Evolutionary conservation across 2,113 vertebrate genomes (phyloP).

Genomic region (Morone chrysops): DNA sequence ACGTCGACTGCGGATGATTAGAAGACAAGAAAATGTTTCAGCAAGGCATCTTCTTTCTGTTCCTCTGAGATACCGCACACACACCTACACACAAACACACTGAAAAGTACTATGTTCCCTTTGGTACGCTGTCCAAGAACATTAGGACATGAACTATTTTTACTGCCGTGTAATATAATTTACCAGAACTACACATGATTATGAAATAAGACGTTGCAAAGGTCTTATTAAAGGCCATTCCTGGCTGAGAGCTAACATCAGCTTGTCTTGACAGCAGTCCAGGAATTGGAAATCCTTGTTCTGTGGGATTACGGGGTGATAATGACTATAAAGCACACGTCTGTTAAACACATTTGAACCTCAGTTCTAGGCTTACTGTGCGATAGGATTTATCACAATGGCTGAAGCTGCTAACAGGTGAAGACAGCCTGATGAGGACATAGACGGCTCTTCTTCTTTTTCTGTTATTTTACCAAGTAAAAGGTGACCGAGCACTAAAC

Average conservation of each 20-base stretch:
- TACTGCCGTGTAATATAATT: slow-evolving; percentile 11
- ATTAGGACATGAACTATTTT: slow-evolving; percentile 21
- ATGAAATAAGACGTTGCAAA: slow-evolving; percentile 32
- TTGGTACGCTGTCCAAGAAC: slow-evolving; percentile 30
- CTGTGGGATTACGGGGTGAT: slow-evolving; percentile 46
- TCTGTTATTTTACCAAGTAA: not conserved
- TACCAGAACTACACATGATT: slow-evolving; percentile 30
- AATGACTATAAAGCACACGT: slow-evolving; percentile 20
- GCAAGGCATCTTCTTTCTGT: slow-evolving; percentile 3
- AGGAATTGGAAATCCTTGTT: slow-evolving; percentile 37
- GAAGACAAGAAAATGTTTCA: slow-evolving; percentile 36
- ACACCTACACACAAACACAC: not conserved
- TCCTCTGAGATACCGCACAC: slow-evolving; percentile 31
- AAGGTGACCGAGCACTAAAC: not conserved
- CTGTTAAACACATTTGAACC: slow-evolving; percentile 40
- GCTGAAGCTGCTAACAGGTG: slow-evolving; percentile 17
- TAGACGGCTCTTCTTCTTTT: not conserved
- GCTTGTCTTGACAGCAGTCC: slow-evolving; percentile 13
- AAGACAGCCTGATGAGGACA: slow-evolving; percentile 15
- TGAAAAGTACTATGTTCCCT: slow-evolving; percentile 22
- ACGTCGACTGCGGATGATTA: slow-evolving; percentile 45
- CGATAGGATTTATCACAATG: slow-evolving; percentile 10
- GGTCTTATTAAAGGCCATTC: slow-evolving; percentile 34
- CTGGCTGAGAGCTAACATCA: slow-evolving; percentile 42
- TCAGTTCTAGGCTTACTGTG: slow-evolving; percentile 15